Percentiles rank a stretch among this genome's conserved stretches.
Evolutionary conservation across 2,113 vertebrate genomes (phyloP).

Genomic region (Silurus meridionalis): DNA sequence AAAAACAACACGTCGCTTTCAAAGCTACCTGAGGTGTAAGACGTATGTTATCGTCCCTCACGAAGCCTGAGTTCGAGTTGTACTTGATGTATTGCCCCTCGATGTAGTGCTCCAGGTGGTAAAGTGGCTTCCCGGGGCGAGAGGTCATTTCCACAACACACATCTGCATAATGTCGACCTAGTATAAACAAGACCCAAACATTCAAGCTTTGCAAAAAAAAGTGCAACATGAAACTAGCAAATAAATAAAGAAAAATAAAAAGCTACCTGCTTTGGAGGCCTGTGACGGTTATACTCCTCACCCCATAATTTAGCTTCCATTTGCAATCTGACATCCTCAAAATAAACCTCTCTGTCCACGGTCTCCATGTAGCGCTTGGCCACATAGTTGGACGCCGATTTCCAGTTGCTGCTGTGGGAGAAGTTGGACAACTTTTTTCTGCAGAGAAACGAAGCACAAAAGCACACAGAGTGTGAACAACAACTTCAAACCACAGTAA

Average conservation of each 20-base stretch:
- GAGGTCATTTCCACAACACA: slow-evolving; percentile 87
- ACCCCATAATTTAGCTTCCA: slow-evolving; percentile 98
- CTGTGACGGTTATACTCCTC: slow-evolving; percentile 94
- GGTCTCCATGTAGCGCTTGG: slow-evolving; percentile 87
- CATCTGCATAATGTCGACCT: slow-evolving; percentile 99
- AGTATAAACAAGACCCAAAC: slow-evolving; percentile 1
- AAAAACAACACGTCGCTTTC: too few species aligned
- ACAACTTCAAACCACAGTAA: slow-evolving; percentile 16
- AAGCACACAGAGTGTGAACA: slow-evolving; percentile 1
- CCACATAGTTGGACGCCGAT: slow-evolving; percentile 90
- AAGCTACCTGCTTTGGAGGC: slow-evolving; percentile 91
- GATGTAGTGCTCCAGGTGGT: slow-evolving; percentile 96
- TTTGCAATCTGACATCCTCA: slow-evolving; percentile 93
- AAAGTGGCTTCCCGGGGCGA: slow-evolving; percentile 82
- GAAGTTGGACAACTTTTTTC: slow-evolving; percentile 97
- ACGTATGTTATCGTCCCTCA: slow-evolving; percentile 92
- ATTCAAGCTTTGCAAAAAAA: neutral
- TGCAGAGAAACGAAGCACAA: slow-evolving; percentile 56
- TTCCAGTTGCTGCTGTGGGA: slow-evolving; percentile 94
- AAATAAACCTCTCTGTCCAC: slow-evolving; percentile 90
- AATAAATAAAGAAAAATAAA: neutral
- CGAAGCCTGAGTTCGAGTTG: slow-evolving; percentile 98
- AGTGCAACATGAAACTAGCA: neutral
- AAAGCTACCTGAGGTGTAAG: slow-evolving; percentile 89
- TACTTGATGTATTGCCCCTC: slow-evolving; percentile 99